Base-by-base conservation (phyloP, 2,797 vertebrate genomes). In the Melanotaenia nigrans region DNA sequence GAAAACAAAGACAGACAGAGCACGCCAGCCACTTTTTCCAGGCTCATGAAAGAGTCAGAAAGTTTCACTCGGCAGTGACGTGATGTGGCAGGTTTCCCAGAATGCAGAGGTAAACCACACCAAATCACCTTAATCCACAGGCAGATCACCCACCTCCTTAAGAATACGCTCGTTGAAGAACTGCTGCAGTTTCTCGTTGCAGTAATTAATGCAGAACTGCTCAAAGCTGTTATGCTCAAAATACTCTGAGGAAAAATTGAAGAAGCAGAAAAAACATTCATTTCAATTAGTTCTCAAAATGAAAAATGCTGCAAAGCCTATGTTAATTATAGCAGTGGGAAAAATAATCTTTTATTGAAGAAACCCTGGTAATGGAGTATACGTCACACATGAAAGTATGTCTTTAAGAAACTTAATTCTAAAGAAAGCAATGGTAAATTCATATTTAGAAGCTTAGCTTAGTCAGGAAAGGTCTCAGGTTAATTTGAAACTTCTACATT, bases 161-260 rank as follows among this genome's bases (percentile, higher is more conserved):
- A 99, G 95, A 86, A 99, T 99, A 35, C 98, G 96, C 93, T 99
- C 98, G 58, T 99, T 99, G 93, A 99, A 99, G 94, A 99, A 99
- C 77, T 99, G 98, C 84, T 99, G 98, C 80, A 99, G 95, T 74
- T 99, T 99, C 94, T 99, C 98, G 73, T 99, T 99, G 94, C 98
- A 99, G 91, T 99, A 99, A 94, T 99, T 99, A 91, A 99, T 99
- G 87, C 98, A 99, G 93, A 99, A 99, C 81, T 99, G 98, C 92
- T 99, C 98, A 90, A 97, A 99, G 93, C 98, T 99, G 95, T 99
- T 99, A 88, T 97, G 98, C 84, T 99, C 98, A 89, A 99, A 99
- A 90, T 99, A 99, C 89, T 99, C 98, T 99, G 79, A 73, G 57
- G 35, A 42, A 71, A 75, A 89, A 89, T 11, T 75, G 24, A 47